Conservation (phyloP, 2,888 invertebrate species). For the Chrysolina americana region DNA sequence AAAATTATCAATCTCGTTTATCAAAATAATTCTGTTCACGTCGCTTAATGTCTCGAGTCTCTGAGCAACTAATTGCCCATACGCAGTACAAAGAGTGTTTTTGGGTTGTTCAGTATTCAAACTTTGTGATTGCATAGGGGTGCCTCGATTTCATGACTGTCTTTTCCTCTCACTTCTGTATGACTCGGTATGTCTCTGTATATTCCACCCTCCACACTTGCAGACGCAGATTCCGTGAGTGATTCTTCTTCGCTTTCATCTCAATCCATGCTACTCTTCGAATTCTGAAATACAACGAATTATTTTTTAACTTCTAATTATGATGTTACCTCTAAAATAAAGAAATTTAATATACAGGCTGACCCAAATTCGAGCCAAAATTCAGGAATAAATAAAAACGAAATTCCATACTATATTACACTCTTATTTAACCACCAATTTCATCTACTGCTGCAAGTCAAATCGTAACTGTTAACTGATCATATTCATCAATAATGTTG, state of each 20-base stretch:
- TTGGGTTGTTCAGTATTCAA: conserved; percentile 33
- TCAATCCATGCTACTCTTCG: too few relatives aligned
- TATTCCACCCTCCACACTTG: conserved; percentile 18
- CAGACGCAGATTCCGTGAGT: conserved; percentile 20
- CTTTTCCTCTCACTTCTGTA: neutral
- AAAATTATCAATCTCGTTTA: conserved; percentile 39
- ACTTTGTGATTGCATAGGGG: too few relatives aligned
- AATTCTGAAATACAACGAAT: too few relatives aligned
- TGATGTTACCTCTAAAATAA: neutral
- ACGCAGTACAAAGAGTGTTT: conserved; percentile 28
- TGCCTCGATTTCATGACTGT: conserved; percentile 17
- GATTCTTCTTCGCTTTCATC: conserved; percentile 7
- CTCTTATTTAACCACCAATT: too few relatives aligned
- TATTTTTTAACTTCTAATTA: conserved; percentile 6
- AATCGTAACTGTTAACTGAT: too few relatives aligned
- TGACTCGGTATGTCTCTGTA: conserved; percentile 1
- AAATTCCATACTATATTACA: too few relatives aligned
- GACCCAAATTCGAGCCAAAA: too few relatives aligned
- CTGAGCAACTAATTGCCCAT: conserved; percentile 35
- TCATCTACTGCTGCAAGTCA: too few relatives aligned
- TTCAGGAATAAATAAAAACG: too few relatives aligned
- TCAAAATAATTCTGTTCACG: conserved; percentile 30
- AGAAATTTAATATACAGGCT: too few relatives aligned
- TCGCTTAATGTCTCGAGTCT: conserved; percentile 38
- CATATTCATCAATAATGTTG: too few relatives aligned